Conservation (phyloP, 2,888 invertebrate species). For the Zele albiditarsus region DNA sequence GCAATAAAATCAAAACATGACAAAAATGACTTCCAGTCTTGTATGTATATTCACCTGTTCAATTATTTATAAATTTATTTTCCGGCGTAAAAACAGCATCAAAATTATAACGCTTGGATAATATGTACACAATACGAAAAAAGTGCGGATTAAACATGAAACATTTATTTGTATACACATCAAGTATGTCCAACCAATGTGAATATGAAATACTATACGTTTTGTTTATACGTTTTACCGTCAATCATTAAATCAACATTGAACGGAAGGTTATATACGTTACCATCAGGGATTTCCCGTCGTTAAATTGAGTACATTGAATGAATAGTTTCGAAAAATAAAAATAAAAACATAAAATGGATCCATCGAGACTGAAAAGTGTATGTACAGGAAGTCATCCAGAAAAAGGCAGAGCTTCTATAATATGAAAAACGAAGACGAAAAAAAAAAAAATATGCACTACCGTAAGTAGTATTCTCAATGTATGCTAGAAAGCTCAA, state of each 20-base stretch:
- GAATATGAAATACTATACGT: neutral
- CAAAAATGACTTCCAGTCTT: no score
- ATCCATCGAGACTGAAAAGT: neutral
- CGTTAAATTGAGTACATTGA: constrained; percentile 1
- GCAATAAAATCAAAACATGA: no score
- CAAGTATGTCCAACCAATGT: neutral
- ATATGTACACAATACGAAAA: neutral
- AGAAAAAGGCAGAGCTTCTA: constrained; percentile 9
- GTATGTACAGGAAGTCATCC: neutral
- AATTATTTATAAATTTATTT: no score
- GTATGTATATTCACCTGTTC: no score
- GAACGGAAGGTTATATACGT: neutral
- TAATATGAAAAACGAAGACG: constrained; percentile 25
- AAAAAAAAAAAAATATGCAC: constrained; percentile 50
- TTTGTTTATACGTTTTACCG: no score
- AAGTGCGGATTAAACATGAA: neutral
- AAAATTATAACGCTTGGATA: no score
- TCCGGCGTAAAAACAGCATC: no score
- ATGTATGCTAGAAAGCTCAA: constrained; percentile 28
- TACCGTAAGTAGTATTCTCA: constrained; percentile 11
- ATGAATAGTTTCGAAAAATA: neutral
- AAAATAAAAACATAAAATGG: constrained; percentile 12
- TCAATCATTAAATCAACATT: neutral
- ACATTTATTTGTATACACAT: neutral
- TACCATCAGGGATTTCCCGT: neutral